These are phyloP conservation scores for Dasyprocta punctata DNA, from an alignment of 2,113 vertebrate genomes.

Conservation along the genomic window DNA sequence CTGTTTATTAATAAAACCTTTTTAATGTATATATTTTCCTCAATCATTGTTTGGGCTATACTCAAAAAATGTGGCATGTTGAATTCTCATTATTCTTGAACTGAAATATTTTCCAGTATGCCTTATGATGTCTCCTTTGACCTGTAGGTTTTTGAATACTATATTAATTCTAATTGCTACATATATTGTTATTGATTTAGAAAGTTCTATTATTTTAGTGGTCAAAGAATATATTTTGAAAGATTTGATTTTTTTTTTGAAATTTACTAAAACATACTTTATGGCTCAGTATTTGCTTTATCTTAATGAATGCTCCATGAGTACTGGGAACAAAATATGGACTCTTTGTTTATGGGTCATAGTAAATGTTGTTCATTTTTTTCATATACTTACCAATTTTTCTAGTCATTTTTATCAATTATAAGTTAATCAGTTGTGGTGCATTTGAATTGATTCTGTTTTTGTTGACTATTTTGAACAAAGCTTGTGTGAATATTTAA, in stretches of 20 bases:
- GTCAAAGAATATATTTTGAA: not conserved
- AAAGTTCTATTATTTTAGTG: not conserved
- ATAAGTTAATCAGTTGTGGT: not conserved
- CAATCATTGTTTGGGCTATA: not conserved
- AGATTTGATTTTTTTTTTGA: not conserved
- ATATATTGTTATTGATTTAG: not conserved
- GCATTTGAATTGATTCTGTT: not conserved
- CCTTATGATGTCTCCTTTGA: not conserved
- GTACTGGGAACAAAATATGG: not conserved
- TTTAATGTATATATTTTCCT: not conserved
- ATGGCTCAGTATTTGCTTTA: not conserved
- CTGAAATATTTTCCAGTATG: not conserved
- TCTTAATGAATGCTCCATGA: not conserved
- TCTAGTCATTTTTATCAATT: not conserved
- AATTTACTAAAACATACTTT: not conserved
- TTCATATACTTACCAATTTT: not conserved
- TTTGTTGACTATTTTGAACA: not conserved
- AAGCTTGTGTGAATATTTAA: not conserved
- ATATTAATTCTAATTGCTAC: not conserved
- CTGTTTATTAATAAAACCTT: not conserved
- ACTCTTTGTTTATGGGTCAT: not conserved
- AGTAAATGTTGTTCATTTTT: slow-evolving; percentile 6
- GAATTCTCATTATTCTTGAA: not conserved
- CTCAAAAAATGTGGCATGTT: not conserved
- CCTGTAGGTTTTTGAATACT: not conserved